These are phyloP conservation scores for Scophthalmus maximus DNA, from an alignment of 2,113 vertebrate species.

Conservation along the genomic window DNA sequence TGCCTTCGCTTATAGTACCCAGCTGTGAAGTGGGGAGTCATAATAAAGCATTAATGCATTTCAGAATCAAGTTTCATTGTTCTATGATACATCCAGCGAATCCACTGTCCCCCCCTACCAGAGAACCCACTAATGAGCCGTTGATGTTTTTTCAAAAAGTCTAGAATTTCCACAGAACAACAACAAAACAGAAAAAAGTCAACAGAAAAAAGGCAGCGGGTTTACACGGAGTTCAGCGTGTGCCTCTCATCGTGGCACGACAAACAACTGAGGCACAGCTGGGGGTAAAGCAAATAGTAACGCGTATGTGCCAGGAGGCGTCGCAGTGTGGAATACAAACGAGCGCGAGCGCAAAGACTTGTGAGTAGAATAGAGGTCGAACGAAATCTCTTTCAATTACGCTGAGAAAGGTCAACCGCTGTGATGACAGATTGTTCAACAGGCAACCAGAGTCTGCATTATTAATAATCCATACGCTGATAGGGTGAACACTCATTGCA, in stretches of 20 bases:
- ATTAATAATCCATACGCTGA: slow-evolving; percentile 45
- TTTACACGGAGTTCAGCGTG: slow-evolving; percentile 63
- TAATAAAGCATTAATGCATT: neutral
- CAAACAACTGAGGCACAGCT: slow-evolving; percentile 60
- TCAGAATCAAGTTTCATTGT: neutral
- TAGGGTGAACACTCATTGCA: slow-evolving; percentile 24
- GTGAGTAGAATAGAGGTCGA: slow-evolving; percentile 22
- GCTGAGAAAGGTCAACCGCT: slow-evolving; percentile 59
- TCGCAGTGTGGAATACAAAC: slow-evolving; percentile 39
- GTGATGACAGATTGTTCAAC: slow-evolving; percentile 55
- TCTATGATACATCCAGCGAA: neutral
- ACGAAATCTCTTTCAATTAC: slow-evolving; percentile 56
- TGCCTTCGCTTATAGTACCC: neutral
- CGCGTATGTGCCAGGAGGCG: slow-evolving; percentile 32
- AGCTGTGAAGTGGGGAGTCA: neutral
- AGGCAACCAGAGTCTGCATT: slow-evolving; percentile 28
- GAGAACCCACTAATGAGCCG: slow-evolving; percentile 26
- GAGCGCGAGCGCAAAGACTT: slow-evolving; percentile 23
- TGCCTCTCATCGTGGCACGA: slow-evolving; percentile 58
- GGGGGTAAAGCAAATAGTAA: slow-evolving; percentile 54
- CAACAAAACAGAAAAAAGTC: slow-evolving; percentile 16
- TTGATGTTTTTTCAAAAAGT: neutral
- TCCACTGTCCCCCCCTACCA: neutral
- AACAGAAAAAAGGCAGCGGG: slow-evolving; percentile 32
- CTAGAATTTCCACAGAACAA: neutral